Evolutionary conservation across 53 echinoderm and acorn worm genomes (phyloP), one percentile per base, ranked within the genome.

Genomic region (Actinopyga echinites): DNA sequence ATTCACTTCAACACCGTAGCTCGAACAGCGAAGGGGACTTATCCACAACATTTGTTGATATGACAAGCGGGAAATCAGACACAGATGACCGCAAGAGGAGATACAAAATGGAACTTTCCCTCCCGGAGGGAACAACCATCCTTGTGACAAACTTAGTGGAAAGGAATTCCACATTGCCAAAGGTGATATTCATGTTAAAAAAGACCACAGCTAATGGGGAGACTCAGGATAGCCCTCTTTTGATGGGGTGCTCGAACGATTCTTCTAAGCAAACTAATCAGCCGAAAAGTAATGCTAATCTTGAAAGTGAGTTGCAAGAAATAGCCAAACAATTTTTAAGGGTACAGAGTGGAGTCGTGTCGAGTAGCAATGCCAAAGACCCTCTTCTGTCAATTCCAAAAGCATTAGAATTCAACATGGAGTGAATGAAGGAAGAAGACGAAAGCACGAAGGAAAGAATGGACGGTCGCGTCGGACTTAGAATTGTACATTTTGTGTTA

Each of bases 141-240:
- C 77, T 77, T 30, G 77, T 77, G 17, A 77, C 77, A 20, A 77
- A 77, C 77, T 45, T 77, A 54, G 77, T 56, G 32, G 32, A 25
- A 6, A 26, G 77, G 56, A 55, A 77, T 21, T 55, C 77, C 1
- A 32, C 52, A 52, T 77, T 77, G 56, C 77, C 77, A 32, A 77
- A 77, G 13, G 77, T 77, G 77, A 77, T 77, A 56, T 77, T 77
- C 32, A 77, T 77, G 77, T 21, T 77, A 12, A 77, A 77, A 21
- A 77, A 77, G 56, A 49, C 25, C 29, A 31, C 54, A 5, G 24
- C 30, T 9, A 56, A 77, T 21, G 77, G 77, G 28, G 77, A 77
- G 19, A 56, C 23, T 2, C 77, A 52, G 13, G 77, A 77, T 4
- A 77, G 54, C 12, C 77, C 77, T 19, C 35, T 77, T 28, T 34